These are phyloP conservation scores for Agriopis leucophaearia DNA, from an alignment of 2,888 invertebrate species.

Conservation along the genomic window DNA sequence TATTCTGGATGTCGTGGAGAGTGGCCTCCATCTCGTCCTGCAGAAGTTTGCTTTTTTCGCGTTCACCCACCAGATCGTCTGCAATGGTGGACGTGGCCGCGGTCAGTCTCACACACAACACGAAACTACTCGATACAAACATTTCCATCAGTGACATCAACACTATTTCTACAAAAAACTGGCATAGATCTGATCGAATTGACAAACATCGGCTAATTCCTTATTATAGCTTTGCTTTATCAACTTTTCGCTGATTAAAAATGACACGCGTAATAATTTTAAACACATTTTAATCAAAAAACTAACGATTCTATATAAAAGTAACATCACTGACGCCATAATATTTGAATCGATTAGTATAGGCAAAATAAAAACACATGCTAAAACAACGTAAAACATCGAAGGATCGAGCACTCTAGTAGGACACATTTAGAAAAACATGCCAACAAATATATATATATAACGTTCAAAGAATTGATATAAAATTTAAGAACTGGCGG, in stretches of 20 bases:
- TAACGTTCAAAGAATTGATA: constrained; percentile 50
- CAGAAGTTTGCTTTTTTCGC: constrained; percentile 98
- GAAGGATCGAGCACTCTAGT: constrained; percentile 76
- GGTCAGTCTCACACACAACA: constrained; percentile 78
- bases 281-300: not conserved
- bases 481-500: constrained; percentile 12
- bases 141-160: constrained; percentile 37
- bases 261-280: not conserved
- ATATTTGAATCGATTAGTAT: constrained; percentile 62
- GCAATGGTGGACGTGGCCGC: constrained; percentile 85
- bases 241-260: not conserved
- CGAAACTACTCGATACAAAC: constrained; percentile 60
- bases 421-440: constrained; percentile 73
- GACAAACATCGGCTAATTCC: too few relatives aligned
- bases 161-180: not conserved
- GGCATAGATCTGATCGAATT: not conserved
- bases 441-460: constrained; percentile 70
- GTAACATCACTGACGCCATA: constrained; percentile 6
- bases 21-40: constrained; percentile 99
- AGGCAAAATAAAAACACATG: constrained; percentile 82
- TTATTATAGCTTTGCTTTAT: not conserved
- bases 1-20: constrained; percentile 99
- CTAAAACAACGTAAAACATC: constrained; percentile 65
- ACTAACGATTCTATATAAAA: not conserved
- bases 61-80: constrained; percentile 98